Evolutionary conservation across 2,113 vertebrate species (phyloP), one percentile per base, ranked within the genome.

Genomic region (Cercopithecus mona): DNA sequence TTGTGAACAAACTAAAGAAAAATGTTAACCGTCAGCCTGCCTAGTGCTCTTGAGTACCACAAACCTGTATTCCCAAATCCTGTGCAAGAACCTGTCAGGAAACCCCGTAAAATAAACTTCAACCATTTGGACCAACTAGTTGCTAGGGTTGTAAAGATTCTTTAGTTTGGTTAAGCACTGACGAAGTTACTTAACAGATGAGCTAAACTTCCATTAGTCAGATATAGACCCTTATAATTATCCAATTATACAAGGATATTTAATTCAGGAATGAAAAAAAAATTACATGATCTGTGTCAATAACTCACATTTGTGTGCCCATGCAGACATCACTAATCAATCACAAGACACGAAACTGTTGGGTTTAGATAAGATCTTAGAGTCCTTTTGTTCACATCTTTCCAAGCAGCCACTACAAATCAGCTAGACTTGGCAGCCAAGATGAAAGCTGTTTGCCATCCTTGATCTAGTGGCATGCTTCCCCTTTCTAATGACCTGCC

Each of bases 321-420:
- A 78, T 12, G 64, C 14, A 96, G 86, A 92, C 35, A 88, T 94
- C 73, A 90, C 75, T 90, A 94, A 97, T 96, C 83, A 95, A 97
- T 96, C 87, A 96, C 38, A 73, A 68, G 43, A 79, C 48, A 81
- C 48, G 91, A 50, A 88, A 86, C 50, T 80, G 35, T 88, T 90
- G 55, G 38, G 45, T 93, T 95, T 96, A 97, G 64, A 88, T 92
- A 96, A 83, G 50, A 86, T 40, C 87, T 90, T 91, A 38, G 43
- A 81, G 59, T 88, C 10, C 13, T 93, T 88, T 86, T 82, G 73
- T 88, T 64, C 86, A 93, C 8, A 43, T 82, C 14, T 95, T 43
- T 96, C 10, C 8, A 92, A 61, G 64, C 83, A 95, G 38, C 35
- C 38, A 95, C 73, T 68, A 92, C 79, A 97, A 97, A 98, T 98